These are phyloP conservation scores for Drosophila paucipuncta DNA, from an alignment of 2,888 invertebrate species.

Conservation along the genomic window DNA sequence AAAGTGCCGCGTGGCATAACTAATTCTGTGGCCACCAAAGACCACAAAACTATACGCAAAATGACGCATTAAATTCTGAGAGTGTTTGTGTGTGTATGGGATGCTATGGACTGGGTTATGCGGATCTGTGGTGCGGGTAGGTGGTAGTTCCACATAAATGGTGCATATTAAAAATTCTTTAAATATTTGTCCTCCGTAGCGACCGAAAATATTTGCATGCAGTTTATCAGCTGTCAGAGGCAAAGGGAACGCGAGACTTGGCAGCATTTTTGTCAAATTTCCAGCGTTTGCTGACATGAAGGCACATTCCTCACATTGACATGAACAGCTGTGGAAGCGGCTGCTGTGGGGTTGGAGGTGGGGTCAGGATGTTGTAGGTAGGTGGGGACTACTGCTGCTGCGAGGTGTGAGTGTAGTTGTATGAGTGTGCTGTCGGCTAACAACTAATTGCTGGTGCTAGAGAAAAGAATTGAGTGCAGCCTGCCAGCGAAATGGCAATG, in stretches of 20 bases:
- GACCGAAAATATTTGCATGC: conserved; percentile 76
- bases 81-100: not conserved
- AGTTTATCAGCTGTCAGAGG: conserved; percentile 57
- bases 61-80: conserved; percentile 50
- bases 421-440: conserved; percentile 42
- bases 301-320: conserved; percentile 64
- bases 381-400: conserved; percentile 1
- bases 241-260: conserved; percentile 34
- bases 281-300: conserved; percentile 66
- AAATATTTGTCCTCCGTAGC: conserved; percentile 59
- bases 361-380: not conserved
- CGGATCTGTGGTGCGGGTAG: conserved; percentile 1
- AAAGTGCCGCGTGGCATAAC: conserved; percentile 44
- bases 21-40: conserved; percentile 37
- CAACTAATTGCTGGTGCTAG: conserved; percentile 71
- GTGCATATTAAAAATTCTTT: conserved; percentile 80
- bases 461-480: conserved; percentile 67
- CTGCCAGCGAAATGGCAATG: conserved; percentile 76
- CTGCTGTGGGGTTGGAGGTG: not conserved
- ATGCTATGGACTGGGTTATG: not conserved
- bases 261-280: conserved; percentile 79
- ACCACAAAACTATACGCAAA: conserved; percentile 42
- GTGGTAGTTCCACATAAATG: conserved; percentile 62
- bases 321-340: conserved; percentile 15
- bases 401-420: conserved; percentile 4